phyloP scores from a whole-genome alignment of 2,797 vertebrate species.

The Pseudotriccus pelzelni region DNA sequence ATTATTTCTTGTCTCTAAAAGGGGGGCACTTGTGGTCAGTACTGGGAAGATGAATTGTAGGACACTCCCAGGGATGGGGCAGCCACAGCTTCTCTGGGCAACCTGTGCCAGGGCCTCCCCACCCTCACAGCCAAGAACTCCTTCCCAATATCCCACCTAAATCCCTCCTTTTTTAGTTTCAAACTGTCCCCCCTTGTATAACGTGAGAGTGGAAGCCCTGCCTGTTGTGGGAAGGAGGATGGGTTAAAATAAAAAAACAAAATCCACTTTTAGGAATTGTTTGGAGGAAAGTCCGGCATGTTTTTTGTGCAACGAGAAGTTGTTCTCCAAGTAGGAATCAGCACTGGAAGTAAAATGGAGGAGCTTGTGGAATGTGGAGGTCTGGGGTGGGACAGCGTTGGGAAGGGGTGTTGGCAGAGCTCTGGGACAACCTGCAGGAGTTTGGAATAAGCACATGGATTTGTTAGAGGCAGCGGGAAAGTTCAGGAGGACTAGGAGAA shows the following conservation, averaged over 20 bases:
- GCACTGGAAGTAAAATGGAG: background rate
- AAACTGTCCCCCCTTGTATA: background rate
- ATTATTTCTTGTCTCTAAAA: too few relatives aligned
- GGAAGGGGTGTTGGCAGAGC: background rate
- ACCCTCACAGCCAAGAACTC: rapidly evolving
- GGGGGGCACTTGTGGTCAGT: too few relatives aligned
- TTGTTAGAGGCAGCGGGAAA: background rate
- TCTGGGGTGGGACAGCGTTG: background rate
- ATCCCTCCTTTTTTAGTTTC: background rate
- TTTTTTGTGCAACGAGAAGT: background rate
- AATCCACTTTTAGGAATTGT: background rate
- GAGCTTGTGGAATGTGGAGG: background rate
- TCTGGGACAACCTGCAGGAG: background rate
- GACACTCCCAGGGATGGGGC: background rate
- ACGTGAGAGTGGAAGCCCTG: background rate
- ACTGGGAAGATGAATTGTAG: too few relatives aligned
- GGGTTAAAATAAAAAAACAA: background rate
- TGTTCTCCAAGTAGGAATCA: background rate
- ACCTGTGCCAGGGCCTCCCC: background rate
- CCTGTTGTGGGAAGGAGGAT: background rate
- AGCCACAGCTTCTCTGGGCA: background rate
- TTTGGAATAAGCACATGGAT: background rate
- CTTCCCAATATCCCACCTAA: background rate
- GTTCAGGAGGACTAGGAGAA: background rate
- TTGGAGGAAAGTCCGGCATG: rapidly evolving